These are phyloP conservation scores for Podotricha telesiphe DNA, from an alignment of 2,888 invertebrate genomes.

Conservation along the genomic window DNA sequence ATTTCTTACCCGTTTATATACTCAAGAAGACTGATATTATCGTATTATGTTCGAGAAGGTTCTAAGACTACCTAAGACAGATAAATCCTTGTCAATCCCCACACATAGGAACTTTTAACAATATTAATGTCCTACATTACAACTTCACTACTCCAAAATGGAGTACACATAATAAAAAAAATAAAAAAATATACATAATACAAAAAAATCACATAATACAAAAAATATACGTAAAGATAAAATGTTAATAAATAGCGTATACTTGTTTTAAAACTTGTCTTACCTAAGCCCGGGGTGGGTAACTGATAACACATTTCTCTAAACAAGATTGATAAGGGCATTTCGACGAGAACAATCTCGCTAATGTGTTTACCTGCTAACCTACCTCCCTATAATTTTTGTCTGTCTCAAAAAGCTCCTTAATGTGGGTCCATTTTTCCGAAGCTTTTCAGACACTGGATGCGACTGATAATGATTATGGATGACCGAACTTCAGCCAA, in stretches of 20 bases:
- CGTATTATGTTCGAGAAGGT: no score
- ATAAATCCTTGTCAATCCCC: no score
- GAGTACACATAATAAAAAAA: no score
- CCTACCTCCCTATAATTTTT: slow-evolving; percentile 56
- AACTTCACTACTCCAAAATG: no score
- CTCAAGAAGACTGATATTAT: no score
- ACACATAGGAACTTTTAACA: neutral
- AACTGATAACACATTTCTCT: slow-evolving; percentile 42
- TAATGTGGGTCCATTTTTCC: slow-evolving; percentile 62
- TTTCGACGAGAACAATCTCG: slow-evolving; percentile 60
- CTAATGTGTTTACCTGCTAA: slow-evolving; percentile 77
- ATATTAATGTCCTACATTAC: neutral
- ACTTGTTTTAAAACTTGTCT: neutral
- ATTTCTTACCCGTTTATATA: no score
- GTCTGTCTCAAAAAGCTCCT: slow-evolving; percentile 60
- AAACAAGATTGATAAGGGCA: slow-evolving; percentile 64
- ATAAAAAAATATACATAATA: no score
- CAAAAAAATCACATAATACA: neutral
- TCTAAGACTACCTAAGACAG: no score
- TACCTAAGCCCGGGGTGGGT: slow-evolving; percentile 5
- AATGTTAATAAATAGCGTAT: neutral
- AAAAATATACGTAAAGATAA: neutral
- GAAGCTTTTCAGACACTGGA: slow-evolving; percentile 54
- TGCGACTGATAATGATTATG: slow-evolving; percentile 66
- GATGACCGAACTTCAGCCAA: slow-evolving; percentile 49